phyloP scores from a whole-genome alignment of 2,113 vertebrate species.

The Larimichthys polyactis region DNA sequence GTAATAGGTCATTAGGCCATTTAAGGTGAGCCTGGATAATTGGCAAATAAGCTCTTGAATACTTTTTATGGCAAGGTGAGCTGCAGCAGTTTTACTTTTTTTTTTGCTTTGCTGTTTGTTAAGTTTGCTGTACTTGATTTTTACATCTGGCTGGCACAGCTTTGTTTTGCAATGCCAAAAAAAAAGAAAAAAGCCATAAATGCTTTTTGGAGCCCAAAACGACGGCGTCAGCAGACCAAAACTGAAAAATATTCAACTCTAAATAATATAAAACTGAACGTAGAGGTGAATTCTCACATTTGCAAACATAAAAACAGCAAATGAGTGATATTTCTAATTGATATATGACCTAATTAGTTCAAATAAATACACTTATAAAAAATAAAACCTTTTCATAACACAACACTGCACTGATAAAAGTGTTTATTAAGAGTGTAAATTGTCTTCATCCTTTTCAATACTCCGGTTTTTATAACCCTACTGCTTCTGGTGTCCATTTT shows the following conservation, averaged over 20 bases:
- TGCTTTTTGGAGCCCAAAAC: neutral
- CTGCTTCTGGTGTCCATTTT: neutral
- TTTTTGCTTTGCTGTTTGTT: neutral
- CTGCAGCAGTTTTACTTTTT: neutral
- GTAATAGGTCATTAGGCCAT: constrained; percentile 5
- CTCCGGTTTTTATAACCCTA: neutral
- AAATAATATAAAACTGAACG: neutral
- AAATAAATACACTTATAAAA: no score
- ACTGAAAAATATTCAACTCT: neutral
- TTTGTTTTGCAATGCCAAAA: neutral
- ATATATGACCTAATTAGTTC: neutral
- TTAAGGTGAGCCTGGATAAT: neutral
- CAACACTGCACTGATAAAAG: neutral
- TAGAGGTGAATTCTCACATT: neutral
- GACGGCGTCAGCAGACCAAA: neutral
- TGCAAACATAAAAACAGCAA: neutral
- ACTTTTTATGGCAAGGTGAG: neutral
- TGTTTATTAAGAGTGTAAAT: neutral
- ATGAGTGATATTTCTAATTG: neutral
- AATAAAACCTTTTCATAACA: neutral
- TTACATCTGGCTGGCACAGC: no score
- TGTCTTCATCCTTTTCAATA: neutral
- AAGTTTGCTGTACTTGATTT: neutral
- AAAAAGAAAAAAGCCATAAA: neutral
- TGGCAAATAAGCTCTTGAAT: constrained; percentile 6